phyloP scores from a whole-genome alignment of 2,888 invertebrate species.

The Agapostemon virescens region DNA sequence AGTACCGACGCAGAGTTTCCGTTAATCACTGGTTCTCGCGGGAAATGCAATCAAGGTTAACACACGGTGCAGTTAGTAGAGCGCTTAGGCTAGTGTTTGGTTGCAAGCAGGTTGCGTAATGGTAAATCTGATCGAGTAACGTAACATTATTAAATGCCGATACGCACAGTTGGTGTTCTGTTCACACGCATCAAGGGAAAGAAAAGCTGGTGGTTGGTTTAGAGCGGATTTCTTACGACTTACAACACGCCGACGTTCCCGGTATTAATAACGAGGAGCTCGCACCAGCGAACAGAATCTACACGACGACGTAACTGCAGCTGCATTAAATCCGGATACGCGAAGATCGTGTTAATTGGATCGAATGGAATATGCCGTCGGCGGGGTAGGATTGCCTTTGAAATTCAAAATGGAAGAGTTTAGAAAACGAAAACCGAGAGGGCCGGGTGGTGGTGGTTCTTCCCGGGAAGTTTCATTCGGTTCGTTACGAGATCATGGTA shows the following conservation, averaged over 20 bases:
- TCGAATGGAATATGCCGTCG: neutral
- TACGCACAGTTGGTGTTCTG: constrained; percentile 49
- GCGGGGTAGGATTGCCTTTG: neutral
- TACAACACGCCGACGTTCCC: constrained; percentile 21
- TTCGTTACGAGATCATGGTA: neutral
- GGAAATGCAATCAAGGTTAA: constrained; percentile 20
- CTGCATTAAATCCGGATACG: constrained; percentile 17
- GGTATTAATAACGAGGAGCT: constrained; percentile 25
- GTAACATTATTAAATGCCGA: constrained; percentile 33
- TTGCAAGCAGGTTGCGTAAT: constrained; percentile 48
- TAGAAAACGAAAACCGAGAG: constrained; percentile 6
- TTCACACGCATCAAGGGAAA: constrained; percentile 47
- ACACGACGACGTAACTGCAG: neutral
- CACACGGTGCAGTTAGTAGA: constrained; percentile 25
- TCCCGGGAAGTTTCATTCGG: neutral
- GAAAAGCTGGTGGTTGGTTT: constrained; percentile 30
- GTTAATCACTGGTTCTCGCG: constrained; percentile 1
- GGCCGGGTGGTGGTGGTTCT: neutral
- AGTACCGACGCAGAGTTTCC: neutral
- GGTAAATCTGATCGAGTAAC: constrained; percentile 1
- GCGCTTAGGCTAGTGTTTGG: constrained; percentile 10
- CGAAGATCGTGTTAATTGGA: constrained; percentile 18
- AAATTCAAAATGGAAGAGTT: constrained; percentile 5
- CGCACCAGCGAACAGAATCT: neutral
- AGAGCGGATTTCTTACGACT: constrained; percentile 23